Percentiles rank a stretch among this genome's conserved stretches.
Conservation (phyloP, 2,888 invertebrate species). For the Cremastinae sp. region DNA sequence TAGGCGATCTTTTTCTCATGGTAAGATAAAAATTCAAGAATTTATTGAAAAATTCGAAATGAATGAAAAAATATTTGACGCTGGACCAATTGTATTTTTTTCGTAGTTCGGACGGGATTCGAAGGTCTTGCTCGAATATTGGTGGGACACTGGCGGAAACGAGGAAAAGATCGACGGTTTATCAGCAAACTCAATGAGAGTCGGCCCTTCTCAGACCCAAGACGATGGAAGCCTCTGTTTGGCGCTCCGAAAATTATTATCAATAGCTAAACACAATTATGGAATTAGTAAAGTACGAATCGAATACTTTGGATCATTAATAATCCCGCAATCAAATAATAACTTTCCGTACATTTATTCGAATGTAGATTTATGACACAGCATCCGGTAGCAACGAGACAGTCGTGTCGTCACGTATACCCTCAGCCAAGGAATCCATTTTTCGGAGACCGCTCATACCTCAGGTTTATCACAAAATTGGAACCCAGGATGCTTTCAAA, state of each 20-base stretch:
- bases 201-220: constrained; percentile 26
- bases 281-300: constrained; percentile 78
- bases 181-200: constrained; percentile 52
- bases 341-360: neutral
- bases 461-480: constrained; percentile 76
- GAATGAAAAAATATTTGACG: neutral
- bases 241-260: constrained; percentile 79
- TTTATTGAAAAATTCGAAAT: neutral
- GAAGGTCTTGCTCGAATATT: constrained; percentile 89
- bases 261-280: constrained; percentile 80
- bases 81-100: constrained; percentile 58
- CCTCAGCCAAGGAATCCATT: constrained; percentile 76
- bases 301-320: constrained; percentile 20
- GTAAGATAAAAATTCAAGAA: constrained; percentile 80
- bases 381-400: constrained; percentile 77
- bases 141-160: constrained; percentile 83
- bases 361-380: constrained; percentile 73
- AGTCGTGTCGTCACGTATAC: constrained; percentile 76
- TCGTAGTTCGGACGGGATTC: constrained; percentile 87
- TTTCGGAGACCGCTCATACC: constrained; percentile 78
- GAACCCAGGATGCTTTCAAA: constrained; percentile 79
- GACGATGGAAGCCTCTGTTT: constrained; percentile 73
- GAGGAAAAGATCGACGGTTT: constrained; percentile 46
- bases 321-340: neutral
- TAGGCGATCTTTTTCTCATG: constrained; percentile 95